phyloP scores from a whole-genome alignment of 2,113 vertebrate genomes.

The Channa argus region DNA sequence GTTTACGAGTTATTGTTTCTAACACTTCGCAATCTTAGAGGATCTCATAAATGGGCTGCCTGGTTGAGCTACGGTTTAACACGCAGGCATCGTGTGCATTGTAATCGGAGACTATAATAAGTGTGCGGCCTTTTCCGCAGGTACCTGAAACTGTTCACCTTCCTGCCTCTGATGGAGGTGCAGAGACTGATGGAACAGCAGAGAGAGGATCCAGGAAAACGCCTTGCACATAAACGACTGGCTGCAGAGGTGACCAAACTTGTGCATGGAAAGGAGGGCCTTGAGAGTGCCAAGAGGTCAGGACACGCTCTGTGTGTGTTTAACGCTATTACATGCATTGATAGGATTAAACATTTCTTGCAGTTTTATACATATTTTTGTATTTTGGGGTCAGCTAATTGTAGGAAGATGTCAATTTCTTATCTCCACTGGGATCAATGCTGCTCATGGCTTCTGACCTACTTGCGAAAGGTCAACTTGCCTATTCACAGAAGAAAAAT shows the following conservation, averaged over 20 bases:
- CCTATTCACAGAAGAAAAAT: background rate
- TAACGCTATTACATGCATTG: background rate
- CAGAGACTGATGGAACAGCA: slow-evolving; percentile 92
- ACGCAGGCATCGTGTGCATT: too few species aligned
- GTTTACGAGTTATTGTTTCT: background rate
- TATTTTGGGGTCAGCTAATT: background rate
- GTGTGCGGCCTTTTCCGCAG: slow-evolving; percentile 71
- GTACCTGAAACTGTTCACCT: slow-evolving; percentile 95
- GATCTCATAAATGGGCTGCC: background rate
- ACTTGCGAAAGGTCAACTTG: background rate
- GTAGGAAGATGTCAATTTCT: background rate
- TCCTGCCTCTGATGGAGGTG: slow-evolving; percentile 92
- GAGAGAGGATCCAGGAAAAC: slow-evolving; percentile 87
- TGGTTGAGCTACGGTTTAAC: background rate
- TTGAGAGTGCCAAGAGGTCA: slow-evolving; percentile 94
- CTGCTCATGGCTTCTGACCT: background rate
- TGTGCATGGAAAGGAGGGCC: slow-evolving; percentile 93
- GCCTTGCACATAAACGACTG: slow-evolving; percentile 91
- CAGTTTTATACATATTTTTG: background rate
- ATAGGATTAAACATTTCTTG: background rate
- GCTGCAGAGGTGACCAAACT: slow-evolving; percentile 97
- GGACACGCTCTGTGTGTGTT: background rate
- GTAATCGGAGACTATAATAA: background rate
- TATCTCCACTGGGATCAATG: background rate
- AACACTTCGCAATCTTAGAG: background rate